These are phyloP conservation scores for Limanda limanda DNA, from an alignment of 2,113 vertebrate genomes.

Conservation along the genomic window DNA sequence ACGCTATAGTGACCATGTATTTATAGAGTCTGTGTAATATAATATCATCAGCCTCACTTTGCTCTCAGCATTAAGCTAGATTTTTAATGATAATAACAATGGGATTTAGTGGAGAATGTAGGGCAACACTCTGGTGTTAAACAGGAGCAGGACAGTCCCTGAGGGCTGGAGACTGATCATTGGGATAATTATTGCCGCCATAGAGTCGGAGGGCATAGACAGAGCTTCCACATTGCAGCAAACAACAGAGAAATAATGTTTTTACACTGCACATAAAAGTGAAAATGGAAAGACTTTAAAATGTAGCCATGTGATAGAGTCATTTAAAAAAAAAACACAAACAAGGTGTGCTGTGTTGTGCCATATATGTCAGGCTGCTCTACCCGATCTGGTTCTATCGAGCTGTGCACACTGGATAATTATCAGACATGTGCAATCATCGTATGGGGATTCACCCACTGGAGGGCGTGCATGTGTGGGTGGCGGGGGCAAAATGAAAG, in stretches of 20 bases:
- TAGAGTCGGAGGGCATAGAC: conserved; percentile 47
- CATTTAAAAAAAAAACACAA: not conserved
- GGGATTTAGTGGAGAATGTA: conserved; percentile 68
- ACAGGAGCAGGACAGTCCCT: conserved; percentile 72
- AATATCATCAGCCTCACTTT: conserved; percentile 14
- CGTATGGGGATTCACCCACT: conserved; percentile 51
- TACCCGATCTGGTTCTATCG: conserved; percentile 39
- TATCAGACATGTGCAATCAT: conserved; percentile 50
- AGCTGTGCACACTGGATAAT: conserved; percentile 36
- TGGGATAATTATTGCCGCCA: conserved; percentile 67
- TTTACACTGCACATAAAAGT: not conserved
- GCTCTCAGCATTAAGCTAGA: conserved; percentile 34
- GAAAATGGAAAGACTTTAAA: not conserved
- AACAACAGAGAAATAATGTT: conserved; percentile 5
- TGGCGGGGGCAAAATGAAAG: conserved; percentile 46
- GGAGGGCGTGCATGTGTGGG: conserved; percentile 41
- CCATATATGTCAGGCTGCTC: not conserved
- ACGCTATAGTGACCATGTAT: not conserved
- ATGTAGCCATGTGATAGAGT: not conserved
- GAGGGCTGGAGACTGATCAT: conserved; percentile 64
- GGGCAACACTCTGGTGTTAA: conserved; percentile 72
- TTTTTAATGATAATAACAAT: conserved; percentile 55
- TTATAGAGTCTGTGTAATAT: not conserved
- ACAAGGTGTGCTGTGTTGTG: not conserved
- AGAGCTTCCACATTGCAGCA: conserved; percentile 1